Base-by-base conservation (phyloP, 2,113 vertebrate genomes). In the Cebidichthys violaceus region DNA sequence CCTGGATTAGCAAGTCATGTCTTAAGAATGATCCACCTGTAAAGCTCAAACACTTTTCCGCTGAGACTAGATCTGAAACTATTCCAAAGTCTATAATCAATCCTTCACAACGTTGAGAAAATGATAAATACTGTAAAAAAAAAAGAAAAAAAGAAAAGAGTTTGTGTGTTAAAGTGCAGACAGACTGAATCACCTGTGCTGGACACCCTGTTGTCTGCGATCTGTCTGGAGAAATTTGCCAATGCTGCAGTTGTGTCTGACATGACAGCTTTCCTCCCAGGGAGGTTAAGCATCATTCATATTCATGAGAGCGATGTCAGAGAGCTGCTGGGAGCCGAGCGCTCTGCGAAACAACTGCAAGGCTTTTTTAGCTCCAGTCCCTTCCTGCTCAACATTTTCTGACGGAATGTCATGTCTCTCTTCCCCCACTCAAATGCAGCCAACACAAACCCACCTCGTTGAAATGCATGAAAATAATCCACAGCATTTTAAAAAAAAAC, bases 201-300 rank as follows among this genome's bases (percentile, higher is more conserved):
- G 88, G 85, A 81, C 73, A 4, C 35, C 41, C 24, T 39, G 81
- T 82, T 71, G 86, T 91, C 60, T 55, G 70, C 75, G 68, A 79
- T 88, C 39, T 80, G 75, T 87, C 87, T 85, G 70, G 54, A 79
- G 81, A 77, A 88, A 81, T 90, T 39, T 84, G 85, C 84, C 79
- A 41, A 50, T 68, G 77, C 88, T 77, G 90, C 90, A 88, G 81
- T 86, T 68, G 59, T 89, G 90, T 93, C 70, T 84, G 86, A 92
- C 92, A 88, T 33, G 87, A 87, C 88, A 83, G 87, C 70, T 76
- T 72, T 75, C 70, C 69, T 89, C 89, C 76, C 45, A 60, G 88
- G 92, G 81, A 33, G 33, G 88, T 84, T 86, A 88, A 81, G 82
- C 81, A 14, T 77, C 90, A 91, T 93, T 87, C 88, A 92, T 93